Evolutionary conservation across 1,140 invertebrate genomes (phyloP).

Genomic region (Apis cerana): DNA sequence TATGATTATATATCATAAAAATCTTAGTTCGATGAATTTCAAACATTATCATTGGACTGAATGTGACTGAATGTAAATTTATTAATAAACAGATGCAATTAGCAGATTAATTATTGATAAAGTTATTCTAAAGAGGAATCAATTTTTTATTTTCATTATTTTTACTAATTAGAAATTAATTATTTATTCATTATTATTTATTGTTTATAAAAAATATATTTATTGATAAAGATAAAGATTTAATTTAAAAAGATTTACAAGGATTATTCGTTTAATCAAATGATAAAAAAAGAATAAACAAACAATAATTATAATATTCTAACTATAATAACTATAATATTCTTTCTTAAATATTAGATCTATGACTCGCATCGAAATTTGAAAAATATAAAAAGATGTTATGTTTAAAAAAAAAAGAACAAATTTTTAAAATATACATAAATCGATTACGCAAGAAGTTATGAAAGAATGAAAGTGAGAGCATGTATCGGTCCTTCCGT

Average conservation of each 20-base stretch:
- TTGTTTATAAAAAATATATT: background rate
- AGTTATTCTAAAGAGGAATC: too few relatives aligned
- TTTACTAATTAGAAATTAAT: background rate
- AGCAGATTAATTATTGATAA: background rate
- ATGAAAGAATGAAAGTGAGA: conserved; percentile 55
- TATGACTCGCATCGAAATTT: too few relatives aligned
- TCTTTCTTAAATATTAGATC: background rate
- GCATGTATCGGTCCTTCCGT: conserved; percentile 48
- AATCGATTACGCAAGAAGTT: conserved; percentile 54
- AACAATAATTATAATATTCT: background rate
- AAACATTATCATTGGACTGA: too few relatives aligned
- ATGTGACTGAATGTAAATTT: too few relatives aligned
- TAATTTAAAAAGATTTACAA: too few relatives aligned
- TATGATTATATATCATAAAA: too few relatives aligned
- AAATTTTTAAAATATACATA: background rate
- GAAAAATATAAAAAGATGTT: background rate
- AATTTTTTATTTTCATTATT: too few relatives aligned
- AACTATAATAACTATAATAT: too few relatives aligned
- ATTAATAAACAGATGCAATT: too few relatives aligned
- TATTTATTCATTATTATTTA: background rate
- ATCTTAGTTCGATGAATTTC: too few relatives aligned
- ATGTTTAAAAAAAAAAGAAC: background rate
- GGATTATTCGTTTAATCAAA: background rate
- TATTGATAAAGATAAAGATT: too few relatives aligned
- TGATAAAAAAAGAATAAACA: background rate